Base-by-base conservation (phyloP, 64 coral and sea anemone species). In the Astreopora myriophthalma region DNA sequence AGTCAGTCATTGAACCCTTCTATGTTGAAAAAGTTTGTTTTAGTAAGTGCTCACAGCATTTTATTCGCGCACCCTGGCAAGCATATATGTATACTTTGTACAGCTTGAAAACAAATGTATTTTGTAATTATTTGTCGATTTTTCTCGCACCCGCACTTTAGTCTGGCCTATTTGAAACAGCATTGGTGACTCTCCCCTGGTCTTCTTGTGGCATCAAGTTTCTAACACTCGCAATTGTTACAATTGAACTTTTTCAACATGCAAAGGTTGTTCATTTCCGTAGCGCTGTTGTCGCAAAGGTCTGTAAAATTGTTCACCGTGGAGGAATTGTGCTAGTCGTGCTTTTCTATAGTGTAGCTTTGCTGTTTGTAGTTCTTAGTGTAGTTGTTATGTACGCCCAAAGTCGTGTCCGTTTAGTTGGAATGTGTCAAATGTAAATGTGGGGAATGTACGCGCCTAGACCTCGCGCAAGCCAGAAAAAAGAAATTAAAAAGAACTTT, bases 231-330 rank as follows among this genome's bases (percentile, higher is more conserved):
- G 31, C 37, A 79, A 70, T 32, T 89, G 29, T 60, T 40, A 86
- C 34, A 91, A 55, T 1, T 46, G 76, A 89, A 79, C 89, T 91
- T 91, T 91, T 91, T 91, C 89, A 91, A 73, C 89, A 82, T 65
- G 32, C 66, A 82, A 91, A 52, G 77, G 89, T 81, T 57, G 79
- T 83, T 83, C 31, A 83, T 62, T 62, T 9, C 42, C 52, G 24
- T 26, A 24, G 75, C 42, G 61, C 22, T 65, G 17, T 64, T 63
- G 57, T 64, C 49, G 8, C 27, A 61, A 81, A 81, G 30, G 32
- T 83, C 11, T 83, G 79, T 83, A 83, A 19, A 83, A 19, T 65
- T 83, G 28, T 22, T 24, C 33, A 20, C 7, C 33, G 79, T 83
- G 8, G 24, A 65, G 32, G 55, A 26, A 19, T 83, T 20, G 64